These are phyloP conservation scores for Pygocentrus nattereri DNA, from an alignment of 2,797 vertebrate species.

Conservation along the genomic window DNA sequence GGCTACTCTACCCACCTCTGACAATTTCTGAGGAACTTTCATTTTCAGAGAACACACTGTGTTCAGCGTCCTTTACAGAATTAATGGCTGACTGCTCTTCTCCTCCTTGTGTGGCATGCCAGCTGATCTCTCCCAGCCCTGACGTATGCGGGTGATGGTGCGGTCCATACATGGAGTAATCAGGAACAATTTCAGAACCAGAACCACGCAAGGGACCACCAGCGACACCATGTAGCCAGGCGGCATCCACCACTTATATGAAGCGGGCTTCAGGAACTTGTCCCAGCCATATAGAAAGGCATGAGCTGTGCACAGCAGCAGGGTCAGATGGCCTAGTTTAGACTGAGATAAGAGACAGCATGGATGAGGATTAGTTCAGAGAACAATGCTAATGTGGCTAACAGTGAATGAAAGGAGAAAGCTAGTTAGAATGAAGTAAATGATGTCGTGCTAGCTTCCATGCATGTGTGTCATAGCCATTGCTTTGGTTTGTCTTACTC, in stretches of 20 bases:
- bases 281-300: constrained; percentile 84
- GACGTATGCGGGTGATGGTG: constrained; percentile 82
- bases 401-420: background rate
- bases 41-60: background rate
- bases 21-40: background rate
- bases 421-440: background rate
- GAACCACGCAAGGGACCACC: constrained; percentile 83
- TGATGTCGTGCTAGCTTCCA: background rate
- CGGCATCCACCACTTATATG: constrained; percentile 87
- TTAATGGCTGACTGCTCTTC: constrained; percentile 56
- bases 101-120: background rate
- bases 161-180: constrained; percentile 87
- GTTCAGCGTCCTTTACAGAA: constrained; percentile 48
- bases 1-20: background rate
- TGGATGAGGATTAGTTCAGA: background rate
- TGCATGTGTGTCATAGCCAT: no score
- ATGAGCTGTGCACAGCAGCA: constrained; percentile 88
- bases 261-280: constrained; percentile 75
- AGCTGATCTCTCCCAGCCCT: constrained; percentile 87
- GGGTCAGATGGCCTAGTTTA: constrained; percentile 89
- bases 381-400: background rate
- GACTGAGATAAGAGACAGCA: constrained; percentile 76
- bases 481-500: background rate
- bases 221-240: constrained; percentile 82
- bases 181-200: constrained; percentile 87